Percentiles rank a stretch among this genome's conserved stretches.
Evolutionary conservation across 1,140 invertebrate genomes (phyloP).

Genomic region (Halyomorpha halys): DNA sequence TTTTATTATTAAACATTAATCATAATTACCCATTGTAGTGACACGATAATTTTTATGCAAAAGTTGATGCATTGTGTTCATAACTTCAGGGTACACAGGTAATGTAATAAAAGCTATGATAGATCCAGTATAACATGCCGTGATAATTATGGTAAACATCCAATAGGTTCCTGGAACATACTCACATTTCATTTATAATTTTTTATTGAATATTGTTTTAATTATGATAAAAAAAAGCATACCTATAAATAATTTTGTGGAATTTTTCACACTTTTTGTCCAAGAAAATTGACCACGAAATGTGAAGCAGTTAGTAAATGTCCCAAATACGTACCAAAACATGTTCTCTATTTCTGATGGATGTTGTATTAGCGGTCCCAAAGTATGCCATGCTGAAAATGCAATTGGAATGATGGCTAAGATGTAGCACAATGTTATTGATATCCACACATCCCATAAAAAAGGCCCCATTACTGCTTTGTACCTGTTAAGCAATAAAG

Average conservation of each 20-base stretch:
- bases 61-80: constrained; percentile 52
- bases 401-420: constrained; percentile 56
- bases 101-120: constrained; percentile 70
- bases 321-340: constrained; percentile 59
- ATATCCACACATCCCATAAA: constrained; percentile 62
- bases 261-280: constrained; percentile 52
- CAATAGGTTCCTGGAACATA: constrained; percentile 52
- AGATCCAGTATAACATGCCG: constrained; percentile 64
- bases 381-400: constrained; percentile 53
- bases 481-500: constrained; percentile 42
- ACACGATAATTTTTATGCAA: constrained; percentile 46
- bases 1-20: constrained; percentile 32
- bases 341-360: constrained; percentile 55
- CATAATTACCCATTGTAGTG: constrained; percentile 45
- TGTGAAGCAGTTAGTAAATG: constrained; percentile 66
- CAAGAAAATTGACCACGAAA: constrained; percentile 55
- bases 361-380: constrained; percentile 49
- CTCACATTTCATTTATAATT: background rate
- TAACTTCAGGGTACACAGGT: constrained; percentile 53
- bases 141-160: constrained; percentile 69
- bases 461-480: constrained; percentile 71
- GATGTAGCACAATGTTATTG: constrained; percentile 55
- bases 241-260: constrained; percentile 58
- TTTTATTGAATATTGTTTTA: background rate
- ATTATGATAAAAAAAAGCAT: constrained; percentile 26